A percentile compares a stretch with the other conserved stretches of the same genome.
These are phyloP conservation scores for Euwallacea fornicatus DNA, from an alignment of 1,140 invertebrate species.

Conservation along the genomic window DNA sequence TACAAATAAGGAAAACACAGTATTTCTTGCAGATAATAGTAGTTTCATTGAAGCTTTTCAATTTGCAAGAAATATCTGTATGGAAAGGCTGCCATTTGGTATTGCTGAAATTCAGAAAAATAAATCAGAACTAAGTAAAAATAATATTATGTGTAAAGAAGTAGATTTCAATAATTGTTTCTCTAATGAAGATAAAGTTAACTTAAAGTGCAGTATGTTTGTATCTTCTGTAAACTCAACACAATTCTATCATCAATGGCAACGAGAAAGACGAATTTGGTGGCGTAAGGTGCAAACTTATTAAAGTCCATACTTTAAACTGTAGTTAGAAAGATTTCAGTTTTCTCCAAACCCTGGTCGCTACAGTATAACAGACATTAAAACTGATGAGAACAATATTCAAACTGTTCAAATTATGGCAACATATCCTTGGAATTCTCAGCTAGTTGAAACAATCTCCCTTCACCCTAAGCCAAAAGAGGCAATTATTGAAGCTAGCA, in stretches of 20 bases:
- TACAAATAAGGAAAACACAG: constrained; percentile 57
- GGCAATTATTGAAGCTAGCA: constrained; percentile 3
- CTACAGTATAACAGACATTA: constrained; percentile 61
- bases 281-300: constrained; percentile 67
- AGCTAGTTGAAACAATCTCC: constrained; percentile 51
- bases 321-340: constrained; percentile 51
- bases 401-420: constrained; percentile 58
- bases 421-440: constrained; percentile 55
- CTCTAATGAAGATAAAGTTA: constrained; percentile 19
- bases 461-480: constrained; percentile 20
- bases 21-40: constrained; percentile 54
- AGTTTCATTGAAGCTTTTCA: constrained; percentile 49
- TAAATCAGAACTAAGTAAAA: constrained; percentile 27
- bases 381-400: constrained; percentile 47
- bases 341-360: constrained; percentile 67
- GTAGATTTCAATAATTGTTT: constrained; percentile 38
- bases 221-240: constrained; percentile 52
- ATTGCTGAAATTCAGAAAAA: constrained; percentile 52
- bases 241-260: constrained; percentile 68
- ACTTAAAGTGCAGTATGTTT: constrained; percentile 52
- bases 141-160: constrained; percentile 33
- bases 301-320: neutral
- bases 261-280: constrained; percentile 76
- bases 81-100: constrained; percentile 58
- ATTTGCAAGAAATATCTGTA: constrained; percentile 48